phyloP scores from a whole-genome alignment of 2,113 vertebrate genomes.

The Lophotis ruficrista region DNA sequence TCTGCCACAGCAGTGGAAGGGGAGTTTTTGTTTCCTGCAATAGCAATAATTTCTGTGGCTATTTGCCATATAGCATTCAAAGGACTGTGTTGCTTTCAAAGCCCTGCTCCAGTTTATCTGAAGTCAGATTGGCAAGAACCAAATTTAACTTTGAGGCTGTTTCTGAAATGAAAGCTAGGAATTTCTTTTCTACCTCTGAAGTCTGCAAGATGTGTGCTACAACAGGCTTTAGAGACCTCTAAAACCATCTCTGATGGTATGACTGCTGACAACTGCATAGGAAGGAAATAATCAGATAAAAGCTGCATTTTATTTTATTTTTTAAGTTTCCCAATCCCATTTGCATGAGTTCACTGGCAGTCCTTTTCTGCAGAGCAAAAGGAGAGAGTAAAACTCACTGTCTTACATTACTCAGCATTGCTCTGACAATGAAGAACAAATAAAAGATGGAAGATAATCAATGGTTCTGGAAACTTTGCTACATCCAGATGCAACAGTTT shows the following conservation, averaged over 20 bases:
- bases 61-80: not conserved
- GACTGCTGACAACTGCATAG: not conserved
- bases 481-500: not conserved
- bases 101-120: not conserved
- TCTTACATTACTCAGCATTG: not conserved
- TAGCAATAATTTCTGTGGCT: slow-evolving; percentile 16
- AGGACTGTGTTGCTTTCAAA: not conserved
- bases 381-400: not conserved
- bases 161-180: not conserved
- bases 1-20: slow-evolving; percentile 34
- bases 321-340: not conserved
- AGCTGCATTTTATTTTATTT: not conserved
- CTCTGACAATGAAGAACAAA: not conserved
- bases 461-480: not conserved
- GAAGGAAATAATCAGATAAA: not conserved
- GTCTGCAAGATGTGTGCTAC: not conserved
- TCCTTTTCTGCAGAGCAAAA: not conserved
- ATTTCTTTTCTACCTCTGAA: not conserved
- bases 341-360: not conserved
- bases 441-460: not conserved
- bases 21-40: slow-evolving; percentile 33
- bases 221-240: not conserved
- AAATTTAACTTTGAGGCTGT: not conserved
- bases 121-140: not conserved
- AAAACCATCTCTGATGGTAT: not conserved